Conservation (phyloP, 2,797 vertebrate genomes). For the Aplochiton taeniatus region DNA sequence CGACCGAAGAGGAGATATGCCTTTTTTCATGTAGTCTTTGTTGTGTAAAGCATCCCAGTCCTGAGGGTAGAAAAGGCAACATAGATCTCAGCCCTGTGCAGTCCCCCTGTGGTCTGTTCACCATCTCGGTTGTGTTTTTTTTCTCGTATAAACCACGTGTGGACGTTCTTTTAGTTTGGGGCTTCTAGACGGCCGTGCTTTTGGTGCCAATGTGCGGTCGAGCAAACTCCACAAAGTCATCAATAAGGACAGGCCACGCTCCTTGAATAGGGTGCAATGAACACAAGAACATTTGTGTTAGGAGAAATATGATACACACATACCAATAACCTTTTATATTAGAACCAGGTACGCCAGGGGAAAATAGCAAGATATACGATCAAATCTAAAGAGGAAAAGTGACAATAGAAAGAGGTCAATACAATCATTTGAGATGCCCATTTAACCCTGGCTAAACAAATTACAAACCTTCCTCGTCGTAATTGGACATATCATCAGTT, state of each 20-base stretch:
- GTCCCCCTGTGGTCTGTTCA: constrained; percentile 82
- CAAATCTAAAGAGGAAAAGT: too few species aligned
- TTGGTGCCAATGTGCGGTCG: constrained; percentile 95
- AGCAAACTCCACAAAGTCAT: constrained; percentile 99
- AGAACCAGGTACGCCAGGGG: too few species aligned
- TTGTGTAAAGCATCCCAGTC: constrained; percentile 88
- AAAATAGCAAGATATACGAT: too few species aligned
- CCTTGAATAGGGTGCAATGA: constrained; percentile 64
- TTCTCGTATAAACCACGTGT: constrained; percentile 83
- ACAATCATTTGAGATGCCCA: neutral
- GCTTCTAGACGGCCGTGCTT: constrained; percentile 93
- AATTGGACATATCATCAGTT: constrained; percentile 99
- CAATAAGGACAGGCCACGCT: constrained; percentile 97
- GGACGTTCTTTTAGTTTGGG: constrained; percentile 67
- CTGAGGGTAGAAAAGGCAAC: constrained; percentile 85
- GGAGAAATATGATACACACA: neutral
- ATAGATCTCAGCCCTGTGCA: constrained; percentile 91
- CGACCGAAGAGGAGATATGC: constrained; percentile 87
- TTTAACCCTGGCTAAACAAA: neutral
- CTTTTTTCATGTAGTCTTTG: constrained; percentile 89
- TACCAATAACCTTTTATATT: too few species aligned
- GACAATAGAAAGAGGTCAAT: neutral
- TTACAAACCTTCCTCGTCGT: constrained; percentile 94
- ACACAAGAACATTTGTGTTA: neutral
- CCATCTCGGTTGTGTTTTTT: constrained; percentile 69